Conservation (phyloP, 35 echinoderm and acorn worm species). For the Ophioderma brevispina region DNA sequence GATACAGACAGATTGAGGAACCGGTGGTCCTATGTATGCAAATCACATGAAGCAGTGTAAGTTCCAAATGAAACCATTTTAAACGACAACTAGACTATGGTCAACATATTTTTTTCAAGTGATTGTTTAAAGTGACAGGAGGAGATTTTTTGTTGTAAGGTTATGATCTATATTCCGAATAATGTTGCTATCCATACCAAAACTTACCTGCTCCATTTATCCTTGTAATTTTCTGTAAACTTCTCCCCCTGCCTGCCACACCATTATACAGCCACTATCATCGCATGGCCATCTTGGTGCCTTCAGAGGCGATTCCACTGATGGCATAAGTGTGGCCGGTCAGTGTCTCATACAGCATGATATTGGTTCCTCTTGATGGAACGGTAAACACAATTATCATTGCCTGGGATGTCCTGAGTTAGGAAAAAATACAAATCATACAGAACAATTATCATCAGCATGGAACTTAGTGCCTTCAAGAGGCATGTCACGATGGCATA, state of each 20-base stretch:
- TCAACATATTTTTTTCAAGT: no score
- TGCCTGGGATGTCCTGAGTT: conserved; percentile 75
- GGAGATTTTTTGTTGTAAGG: no score
- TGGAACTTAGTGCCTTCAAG: conserved; percentile 45
- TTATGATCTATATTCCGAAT: no score
- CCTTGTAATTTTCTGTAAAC: conserved; percentile 57
- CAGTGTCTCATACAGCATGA: conserved; percentile 69
- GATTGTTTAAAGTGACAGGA: no score
- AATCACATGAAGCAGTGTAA: no score
- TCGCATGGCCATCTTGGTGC: conserved; percentile 76
- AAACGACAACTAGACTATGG: no score
- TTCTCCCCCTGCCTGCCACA: conserved; percentile 75
- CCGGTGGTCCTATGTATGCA: conserved; percentile 85
- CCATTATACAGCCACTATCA: conserved; percentile 77
- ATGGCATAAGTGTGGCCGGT: conserved; percentile 82
- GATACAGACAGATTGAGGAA: conserved; percentile 69
- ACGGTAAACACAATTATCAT: conserved; percentile 75
- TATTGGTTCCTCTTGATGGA: conserved; percentile 83
- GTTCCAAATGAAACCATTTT: no score
- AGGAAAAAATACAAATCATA: no score
- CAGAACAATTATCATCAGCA: no score
- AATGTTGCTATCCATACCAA: no score
- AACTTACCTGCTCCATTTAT: conserved; percentile 86
- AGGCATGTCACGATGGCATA: conserved; percentile 72
- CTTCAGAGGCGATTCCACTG: conserved; percentile 64